Percentiles rank a stretch among this genome's conserved stretches.
phyloP scores from a whole-genome alignment of 2,888 invertebrate genomes.

The Meganola albula region DNA sequence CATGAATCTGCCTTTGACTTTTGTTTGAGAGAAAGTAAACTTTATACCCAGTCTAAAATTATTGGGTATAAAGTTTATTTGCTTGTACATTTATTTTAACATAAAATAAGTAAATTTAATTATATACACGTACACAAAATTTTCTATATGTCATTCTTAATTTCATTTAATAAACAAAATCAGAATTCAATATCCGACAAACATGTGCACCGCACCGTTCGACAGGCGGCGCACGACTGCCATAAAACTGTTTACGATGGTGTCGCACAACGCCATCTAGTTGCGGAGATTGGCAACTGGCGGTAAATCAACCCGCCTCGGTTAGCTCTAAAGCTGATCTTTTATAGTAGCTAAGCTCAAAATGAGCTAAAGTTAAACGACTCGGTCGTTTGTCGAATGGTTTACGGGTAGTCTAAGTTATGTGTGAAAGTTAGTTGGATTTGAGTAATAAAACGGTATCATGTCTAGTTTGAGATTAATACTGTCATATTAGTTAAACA shows the following conservation, averaged over 20 bases:
- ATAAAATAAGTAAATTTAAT: no score
- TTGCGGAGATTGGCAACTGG: slow-evolving; percentile 57
- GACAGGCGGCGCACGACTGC: slow-evolving; percentile 41
- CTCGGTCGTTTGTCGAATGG: slow-evolving; percentile 47
- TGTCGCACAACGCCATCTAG: slow-evolving; percentile 60
- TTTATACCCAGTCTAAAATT: no score
- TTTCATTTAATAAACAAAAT: slow-evolving; percentile 5
- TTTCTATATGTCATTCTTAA: not conserved
- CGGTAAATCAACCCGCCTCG: slow-evolving; percentile 41
- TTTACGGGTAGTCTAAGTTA: slow-evolving; percentile 35
- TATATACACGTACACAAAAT: no score
- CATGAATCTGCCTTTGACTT: no score
- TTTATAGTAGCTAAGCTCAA: slow-evolving; percentile 53
- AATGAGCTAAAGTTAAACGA: slow-evolving; percentile 63
- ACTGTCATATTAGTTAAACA: no score
- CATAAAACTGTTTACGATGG: slow-evolving; percentile 59
- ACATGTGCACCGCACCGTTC: slow-evolving; percentile 30
- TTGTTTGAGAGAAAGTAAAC: no score
- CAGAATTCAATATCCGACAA: slow-evolving; percentile 22
- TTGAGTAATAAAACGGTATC: no score
- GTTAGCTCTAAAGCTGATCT: slow-evolving; percentile 46
- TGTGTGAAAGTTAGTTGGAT: slow-evolving; percentile 25
- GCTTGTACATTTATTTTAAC: no score
- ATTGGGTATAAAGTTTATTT: no score
- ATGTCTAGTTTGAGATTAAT: no score